A percentile compares a stretch with the other conserved stretches of the same genome.
Evolutionary conservation across 2,113 vertebrate species (phyloP).

Genomic region (Lasiurus borealis): DNA sequence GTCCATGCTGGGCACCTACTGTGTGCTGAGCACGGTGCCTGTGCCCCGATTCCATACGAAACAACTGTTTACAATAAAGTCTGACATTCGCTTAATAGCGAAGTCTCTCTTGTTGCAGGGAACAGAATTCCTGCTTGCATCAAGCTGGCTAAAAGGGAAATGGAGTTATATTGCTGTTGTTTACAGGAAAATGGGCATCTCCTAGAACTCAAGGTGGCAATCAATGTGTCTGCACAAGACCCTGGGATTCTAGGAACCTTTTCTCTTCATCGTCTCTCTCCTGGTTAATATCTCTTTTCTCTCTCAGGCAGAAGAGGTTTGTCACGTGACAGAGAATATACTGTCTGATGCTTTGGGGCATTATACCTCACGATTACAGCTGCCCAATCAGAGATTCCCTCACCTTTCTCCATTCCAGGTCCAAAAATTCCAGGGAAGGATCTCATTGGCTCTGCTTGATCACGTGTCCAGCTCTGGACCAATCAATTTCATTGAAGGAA

Average conservation of each 20-base stretch:
- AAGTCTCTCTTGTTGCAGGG: neutral
- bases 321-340: neutral
- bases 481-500: neutral
- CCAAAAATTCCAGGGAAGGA: neutral
- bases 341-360: neutral
- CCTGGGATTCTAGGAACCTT: neutral
- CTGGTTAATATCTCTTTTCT: neutral
- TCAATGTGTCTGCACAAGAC: neutral
- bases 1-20: neutral
- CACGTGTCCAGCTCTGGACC: neutral
- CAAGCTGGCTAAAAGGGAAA: constrained; percentile 8
- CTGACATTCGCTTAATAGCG: neutral
- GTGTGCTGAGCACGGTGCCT: neutral
- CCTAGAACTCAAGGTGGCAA: neutral
- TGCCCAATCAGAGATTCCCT: neutral
- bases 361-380: neutral
- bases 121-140: neutral
- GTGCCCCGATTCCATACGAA: neutral
- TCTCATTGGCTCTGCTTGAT: constrained; percentile 1
- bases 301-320: neutral
- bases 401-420: neutral
- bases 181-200: neutral
- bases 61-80: neutral
- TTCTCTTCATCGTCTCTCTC: neutral
- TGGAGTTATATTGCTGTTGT: neutral